phyloP scores from a whole-genome alignment of 37 sponge, comb jelly and placozoan species.

The Cladorhizidae sp. region DNA sequence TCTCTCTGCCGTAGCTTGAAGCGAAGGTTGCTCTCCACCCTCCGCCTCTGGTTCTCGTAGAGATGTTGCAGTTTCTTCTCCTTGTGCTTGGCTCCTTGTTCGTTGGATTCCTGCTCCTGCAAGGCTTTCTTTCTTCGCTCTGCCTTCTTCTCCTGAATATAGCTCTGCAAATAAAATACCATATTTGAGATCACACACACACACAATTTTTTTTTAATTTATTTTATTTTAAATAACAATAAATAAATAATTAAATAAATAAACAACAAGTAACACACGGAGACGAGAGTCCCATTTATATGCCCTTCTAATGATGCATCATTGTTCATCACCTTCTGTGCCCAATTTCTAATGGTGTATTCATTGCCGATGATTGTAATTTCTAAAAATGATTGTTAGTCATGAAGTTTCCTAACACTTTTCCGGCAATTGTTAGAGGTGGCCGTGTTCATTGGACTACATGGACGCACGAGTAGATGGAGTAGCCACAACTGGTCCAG shows the following conservation, averaged over 20 bases:
- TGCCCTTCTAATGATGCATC: no score
- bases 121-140: conserved; percentile 30
- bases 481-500: no score
- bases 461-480: no score
- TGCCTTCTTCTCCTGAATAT: conserved; percentile 54
- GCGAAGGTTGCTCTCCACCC: conserved; percentile 21
- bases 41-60: conserved; percentile 19
- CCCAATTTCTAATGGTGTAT: no score
- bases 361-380: no score
- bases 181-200: background rate
- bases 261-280: background rate
- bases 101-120: conserved; percentile 14
- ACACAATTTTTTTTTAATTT: background rate
- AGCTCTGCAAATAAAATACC: background rate
- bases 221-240: background rate
- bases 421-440: no score
- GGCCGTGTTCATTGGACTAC: no score
- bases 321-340: no score
- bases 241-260: background rate
- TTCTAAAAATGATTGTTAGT: no score
- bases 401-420: no score
- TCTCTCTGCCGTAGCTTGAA: conserved; percentile 28
- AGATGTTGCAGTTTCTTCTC: conserved; percentile 42
- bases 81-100: conserved; percentile 15
- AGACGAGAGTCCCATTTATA: background rate